Evolutionary conservation across 2,113 vertebrate genomes (phyloP), one percentile per base, ranked within the genome.

Genomic region (Zosterops japonicus): DNA sequence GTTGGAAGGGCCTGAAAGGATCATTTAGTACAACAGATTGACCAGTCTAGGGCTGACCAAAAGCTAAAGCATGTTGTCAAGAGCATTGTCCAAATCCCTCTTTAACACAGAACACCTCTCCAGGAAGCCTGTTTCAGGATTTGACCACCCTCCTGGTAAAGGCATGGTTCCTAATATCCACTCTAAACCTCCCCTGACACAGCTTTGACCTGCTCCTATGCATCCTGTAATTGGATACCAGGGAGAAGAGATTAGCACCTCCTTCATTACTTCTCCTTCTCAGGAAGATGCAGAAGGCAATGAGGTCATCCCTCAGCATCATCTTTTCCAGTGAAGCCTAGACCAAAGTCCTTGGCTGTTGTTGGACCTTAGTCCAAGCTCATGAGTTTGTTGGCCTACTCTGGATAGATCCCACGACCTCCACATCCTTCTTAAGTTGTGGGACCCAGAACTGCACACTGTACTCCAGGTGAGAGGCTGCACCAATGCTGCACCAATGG

Each of bases 41-140:
- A 22, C 12, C 25, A 46, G 4, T 19, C 15, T 24, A 56, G 18
- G 13, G 9, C 9, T 1, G 1, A 57, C 9, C 22, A 83, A 35
- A 67, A 83, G 5, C 10, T 68, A 41, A 50, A 56, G 11, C 8
- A 16, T 8, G 2, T 21, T 61, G 8, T 36, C 74, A 22, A 56
- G 14, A 21, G 5, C 23, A 39, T 27, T 69, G 20, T 31, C 31
- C 39, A 84, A 64, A 69, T n/a, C 14, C 11, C 4, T 75, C 20
- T 24, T n/a, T n/a, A 83, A 44, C 4, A 7, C 6, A 1, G 4
- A n/a, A 3, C 12, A 25, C 14, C n/a, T 17, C 16, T 39, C 12
- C 31, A n/a, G 27, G 7, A 80, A 64, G 9, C 3, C 23, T 64
- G 7, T 29, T 75, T 12, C 22, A 36, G 27, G 8, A 20, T 57